Evolutionary conservation across 1,140 invertebrate genomes (phyloP), one percentile per base, ranked within the genome.

Genomic region (Achroia grisella): DNA sequence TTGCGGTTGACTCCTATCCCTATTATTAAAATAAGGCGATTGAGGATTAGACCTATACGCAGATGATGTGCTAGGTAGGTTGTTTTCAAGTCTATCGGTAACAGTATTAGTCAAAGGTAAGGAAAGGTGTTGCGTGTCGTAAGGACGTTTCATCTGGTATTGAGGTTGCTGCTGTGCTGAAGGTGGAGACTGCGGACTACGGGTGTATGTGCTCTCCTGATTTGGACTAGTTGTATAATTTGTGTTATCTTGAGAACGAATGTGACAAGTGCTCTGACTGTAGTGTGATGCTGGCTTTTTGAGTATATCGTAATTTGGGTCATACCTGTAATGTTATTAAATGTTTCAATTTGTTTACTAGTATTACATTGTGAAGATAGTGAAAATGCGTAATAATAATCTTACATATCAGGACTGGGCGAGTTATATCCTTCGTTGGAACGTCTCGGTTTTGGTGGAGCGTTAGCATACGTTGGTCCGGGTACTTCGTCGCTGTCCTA

Each of bases 401-500:
- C 78, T 71, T 79, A 84, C 64, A 89, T 86, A 42, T 91, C 90
- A 8, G 89, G 89, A 48, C 91, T 92, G 0, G 92, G 91, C 0
- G 92, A 92, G 30, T 89, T 91, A 57, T 92, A 93, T 14, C 90
- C 89, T 49, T 94, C 93, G 30, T 89, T 91, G 2, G 90, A 89
- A 29, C 94, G 87, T 71, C 93, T 86, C 0, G 94, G 94, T 74
- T 96, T 96, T 0, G 94, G 94, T 4, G 94, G 94, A 1, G 95
- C 94, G 86, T 96, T 97, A 4, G 93, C 95, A 71, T 97, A 97
- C 1, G 95, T 88, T 0, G 94, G 94, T 56, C 75, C 78, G 29
- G 70, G 75, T 34, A 71, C 60, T 55, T 84, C 86, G 30, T 78
- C 78, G 9, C 52, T 62, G 33, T 82, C 75, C 75, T 78, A 23